A percentile compares a stretch with the other conserved stretches of the same genome.
phyloP scores from a whole-genome alignment of 2,797 vertebrate species.

The Oryzias dopingdopingensis region DNA sequence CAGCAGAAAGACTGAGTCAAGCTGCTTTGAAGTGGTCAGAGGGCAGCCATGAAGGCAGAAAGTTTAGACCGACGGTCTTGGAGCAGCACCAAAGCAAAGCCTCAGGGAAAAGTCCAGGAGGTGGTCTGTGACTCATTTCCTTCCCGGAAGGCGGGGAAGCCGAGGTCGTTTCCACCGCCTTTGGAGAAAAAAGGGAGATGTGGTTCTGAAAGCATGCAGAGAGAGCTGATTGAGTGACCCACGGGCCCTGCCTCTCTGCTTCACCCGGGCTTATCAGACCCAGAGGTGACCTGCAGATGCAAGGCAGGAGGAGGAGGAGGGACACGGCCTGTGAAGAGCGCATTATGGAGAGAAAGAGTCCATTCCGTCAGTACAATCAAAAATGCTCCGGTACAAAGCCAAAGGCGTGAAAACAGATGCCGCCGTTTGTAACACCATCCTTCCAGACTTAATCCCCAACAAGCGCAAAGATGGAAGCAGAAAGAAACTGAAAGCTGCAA shows the following conservation, averaged over 20 bases:
- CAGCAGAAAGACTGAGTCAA: background rate
- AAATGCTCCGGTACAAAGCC: constrained; percentile 29
- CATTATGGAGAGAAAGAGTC: constrained; percentile 22
- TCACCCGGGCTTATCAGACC: constrained; percentile 61
- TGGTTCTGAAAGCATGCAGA: constrained; percentile 61
- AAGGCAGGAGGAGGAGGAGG: constrained; percentile 43
- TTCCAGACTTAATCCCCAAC: constrained; percentile 44
- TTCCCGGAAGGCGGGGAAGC: constrained; percentile 48
- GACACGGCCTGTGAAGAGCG: constrained; percentile 44
- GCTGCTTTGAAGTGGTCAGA: constrained; percentile 16
- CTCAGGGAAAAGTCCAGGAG: constrained; percentile 43
- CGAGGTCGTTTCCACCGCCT: constrained; percentile 47
- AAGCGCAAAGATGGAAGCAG: constrained; percentile 19
- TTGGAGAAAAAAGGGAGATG: constrained; percentile 45
- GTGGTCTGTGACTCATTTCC: constrained; percentile 60
- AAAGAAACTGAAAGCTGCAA: constrained; percentile 6
- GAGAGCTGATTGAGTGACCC: constrained; percentile 73
- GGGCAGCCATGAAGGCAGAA: constrained; percentile 16
- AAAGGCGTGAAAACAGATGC: constrained; percentile 29
- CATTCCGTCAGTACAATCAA: constrained; percentile 44
- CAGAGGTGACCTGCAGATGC: constrained; percentile 54
- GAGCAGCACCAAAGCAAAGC: constrained; percentile 36
- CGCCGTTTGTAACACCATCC: constrained; percentile 23
- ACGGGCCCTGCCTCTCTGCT: constrained; percentile 48
- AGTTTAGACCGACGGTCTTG: constrained; percentile 30